A percentile compares a stretch with the other conserved stretches of the same genome.
Evolutionary conservation across 2,113 vertebrate species (phyloP).

Genomic region (Triplophysa siluroides): DNA sequence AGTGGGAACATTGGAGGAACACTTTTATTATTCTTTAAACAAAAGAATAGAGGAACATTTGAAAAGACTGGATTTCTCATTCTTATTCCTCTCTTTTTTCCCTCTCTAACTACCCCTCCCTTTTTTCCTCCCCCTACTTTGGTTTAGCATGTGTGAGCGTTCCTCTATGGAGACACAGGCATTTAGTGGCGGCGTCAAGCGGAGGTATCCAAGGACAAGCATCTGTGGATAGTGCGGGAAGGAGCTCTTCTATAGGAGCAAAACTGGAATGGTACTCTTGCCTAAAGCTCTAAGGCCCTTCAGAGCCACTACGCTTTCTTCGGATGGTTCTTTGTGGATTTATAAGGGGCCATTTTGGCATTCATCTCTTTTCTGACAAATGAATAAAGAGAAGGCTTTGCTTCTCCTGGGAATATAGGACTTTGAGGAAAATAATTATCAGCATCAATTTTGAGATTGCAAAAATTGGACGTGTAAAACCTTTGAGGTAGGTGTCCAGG

Average conservation of each 20-base stretch:
- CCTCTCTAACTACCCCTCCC: conserved; percentile 39
- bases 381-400: conserved; percentile 62
- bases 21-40: conserved; percentile 49
- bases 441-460: conserved; percentile 65
- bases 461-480: conserved; percentile 76
- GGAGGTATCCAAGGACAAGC: conserved; percentile 87
- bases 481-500: conserved; percentile 84
- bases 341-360: conserved; percentile 76
- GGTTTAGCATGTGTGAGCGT: conserved; percentile 54
- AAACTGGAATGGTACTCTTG: conserved; percentile 79
- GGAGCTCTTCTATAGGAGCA: conserved; percentile 72
- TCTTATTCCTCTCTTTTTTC: conserved; percentile 48
- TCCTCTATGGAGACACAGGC: conserved; percentile 74
- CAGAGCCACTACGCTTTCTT: conserved; percentile 50
- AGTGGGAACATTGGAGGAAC: conserved; percentile 55
- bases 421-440: conserved; percentile 61
- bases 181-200: conserved; percentile 72
- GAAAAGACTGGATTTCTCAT: conserved; percentile 73
- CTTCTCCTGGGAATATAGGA: conserved; percentile 70
- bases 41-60: conserved; percentile 60
- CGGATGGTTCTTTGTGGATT: conserved; percentile 69
- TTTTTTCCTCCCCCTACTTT: conserved; percentile 60
- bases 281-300: conserved; percentile 65
- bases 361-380: conserved; percentile 41
- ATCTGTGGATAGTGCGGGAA: conserved; percentile 70